phyloP scores from a whole-genome alignment of 2,113 vertebrate genomes.

The Labrus mixtus region DNA sequence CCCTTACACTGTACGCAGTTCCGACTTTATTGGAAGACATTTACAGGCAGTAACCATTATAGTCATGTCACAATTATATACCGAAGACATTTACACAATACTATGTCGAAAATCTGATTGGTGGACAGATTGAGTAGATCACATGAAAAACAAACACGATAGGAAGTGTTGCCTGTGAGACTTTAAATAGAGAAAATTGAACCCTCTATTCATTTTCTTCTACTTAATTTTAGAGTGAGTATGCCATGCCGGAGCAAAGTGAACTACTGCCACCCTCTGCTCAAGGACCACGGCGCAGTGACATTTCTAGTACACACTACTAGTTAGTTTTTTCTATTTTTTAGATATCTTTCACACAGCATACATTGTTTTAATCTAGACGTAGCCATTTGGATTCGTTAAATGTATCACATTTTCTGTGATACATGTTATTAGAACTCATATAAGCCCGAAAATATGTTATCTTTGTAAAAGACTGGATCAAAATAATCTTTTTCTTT shows the following conservation, averaged over 20 bases:
- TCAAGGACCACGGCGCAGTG: not conserved
- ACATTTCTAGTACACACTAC: not conserved
- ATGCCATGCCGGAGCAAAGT: not conserved
- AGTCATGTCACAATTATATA: accelerated
- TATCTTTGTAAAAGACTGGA: too few species aligned
- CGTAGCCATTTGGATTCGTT: too few species aligned
- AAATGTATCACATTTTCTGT: too few species aligned
- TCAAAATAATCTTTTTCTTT: too few species aligned
- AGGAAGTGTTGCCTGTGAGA: not conserved
- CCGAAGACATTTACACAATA: accelerated
- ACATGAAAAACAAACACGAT: not conserved
- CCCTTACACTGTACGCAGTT: not conserved
- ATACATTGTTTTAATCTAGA: too few species aligned
- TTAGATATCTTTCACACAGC: too few species aligned
- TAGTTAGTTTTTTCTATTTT: too few species aligned
- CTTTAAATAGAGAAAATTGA: accelerated
- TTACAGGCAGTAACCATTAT: not conserved
- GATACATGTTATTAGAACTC: too few species aligned
- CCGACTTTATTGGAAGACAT: accelerated
- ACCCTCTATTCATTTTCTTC: not conserved
- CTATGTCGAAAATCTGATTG: too few species aligned
- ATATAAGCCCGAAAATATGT: too few species aligned
- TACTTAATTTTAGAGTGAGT: not conserved
- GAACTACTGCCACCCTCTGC: slow-evolving; percentile 30
- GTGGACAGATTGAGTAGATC: too few species aligned